These are phyloP conservation scores for Oligia fasciuncula DNA, from an alignment of 2,888 invertebrate genomes.

Conservation along the genomic window DNA sequence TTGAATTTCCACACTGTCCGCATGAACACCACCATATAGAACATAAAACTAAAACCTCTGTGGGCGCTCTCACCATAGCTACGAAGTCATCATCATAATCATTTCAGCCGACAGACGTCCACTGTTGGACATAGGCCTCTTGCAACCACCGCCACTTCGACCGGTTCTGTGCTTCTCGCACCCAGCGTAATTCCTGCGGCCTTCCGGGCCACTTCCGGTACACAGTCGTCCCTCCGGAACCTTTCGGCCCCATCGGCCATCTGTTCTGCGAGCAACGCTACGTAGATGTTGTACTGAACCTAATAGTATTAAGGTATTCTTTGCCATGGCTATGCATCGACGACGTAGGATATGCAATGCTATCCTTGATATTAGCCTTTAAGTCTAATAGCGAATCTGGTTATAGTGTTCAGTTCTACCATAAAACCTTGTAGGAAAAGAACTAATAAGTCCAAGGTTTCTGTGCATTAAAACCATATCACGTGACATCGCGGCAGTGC, in stretches of 20 bases:
- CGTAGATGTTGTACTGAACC: background rate
- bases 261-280: background rate
- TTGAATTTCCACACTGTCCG: background rate
- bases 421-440: background rate
- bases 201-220: background rate
- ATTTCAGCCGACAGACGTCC: background rate
- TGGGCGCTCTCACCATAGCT: background rate
- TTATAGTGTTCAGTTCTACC: background rate
- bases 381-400: background rate
- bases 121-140: background rate
- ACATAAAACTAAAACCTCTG: background rate
- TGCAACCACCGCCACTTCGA: background rate
- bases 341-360: background rate
- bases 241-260: background rate
- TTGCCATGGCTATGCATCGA: background rate
- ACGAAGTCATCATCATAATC: background rate
- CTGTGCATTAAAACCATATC: slow-evolving; percentile 21
- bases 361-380: background rate
- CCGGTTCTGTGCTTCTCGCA: background rate
- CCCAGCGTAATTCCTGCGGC: too few relatives aligned
- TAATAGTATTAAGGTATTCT: background rate
- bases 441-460: slow-evolving; percentile 27
- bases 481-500: slow-evolving; percentile 11
- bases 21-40: background rate
- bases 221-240: background rate